These are phyloP conservation scores for Drosophila anomalipes DNA, from an alignment of 2,888 invertebrate genomes.

Conservation along the genomic window DNA sequence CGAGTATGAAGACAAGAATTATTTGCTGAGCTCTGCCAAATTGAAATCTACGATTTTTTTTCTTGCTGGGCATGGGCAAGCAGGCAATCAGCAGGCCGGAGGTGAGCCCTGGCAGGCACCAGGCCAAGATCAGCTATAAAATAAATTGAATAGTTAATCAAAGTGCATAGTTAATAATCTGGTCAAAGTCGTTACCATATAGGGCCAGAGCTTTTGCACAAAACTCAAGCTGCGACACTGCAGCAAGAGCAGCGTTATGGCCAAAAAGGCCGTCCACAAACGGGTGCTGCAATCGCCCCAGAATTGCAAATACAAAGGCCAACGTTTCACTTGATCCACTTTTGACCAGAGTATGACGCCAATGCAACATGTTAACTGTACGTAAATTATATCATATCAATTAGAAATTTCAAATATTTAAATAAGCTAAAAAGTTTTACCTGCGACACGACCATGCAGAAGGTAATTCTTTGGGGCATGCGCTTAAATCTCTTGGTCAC, in stretches of 20 bases:
- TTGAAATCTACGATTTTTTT: constrained; percentile 91
- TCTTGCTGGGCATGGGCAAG: constrained; percentile 87
- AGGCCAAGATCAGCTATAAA: constrained; percentile 87
- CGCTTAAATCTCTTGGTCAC: constrained; percentile 91
- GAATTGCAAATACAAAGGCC: constrained; percentile 91
- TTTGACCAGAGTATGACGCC: constrained; percentile 92
- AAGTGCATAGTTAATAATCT: rapidly evolving
- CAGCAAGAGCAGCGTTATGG: constrained; percentile 92
- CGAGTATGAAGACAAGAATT: constrained; percentile 90
- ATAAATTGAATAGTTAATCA: constrained; percentile 6
- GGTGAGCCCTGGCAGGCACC: constrained; percentile 89
- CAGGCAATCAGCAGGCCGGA: constrained; percentile 88
- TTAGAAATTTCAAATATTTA: background rate
- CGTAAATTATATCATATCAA: constrained; percentile 32
- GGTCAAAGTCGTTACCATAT: constrained; percentile 85
- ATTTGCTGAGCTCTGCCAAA: constrained; percentile 92
- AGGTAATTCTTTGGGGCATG: constrained; percentile 93
- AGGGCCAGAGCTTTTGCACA: constrained; percentile 91
- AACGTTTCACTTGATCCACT: constrained; percentile 86
- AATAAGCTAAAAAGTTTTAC: constrained; percentile 85
- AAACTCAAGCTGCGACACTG: constrained; percentile 94
- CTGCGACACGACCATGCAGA: constrained; percentile 92
- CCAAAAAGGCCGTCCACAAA: constrained; percentile 94
- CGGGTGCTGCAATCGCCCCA: constrained; percentile 92
- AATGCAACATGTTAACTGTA: constrained; percentile 88